Base-by-base conservation (phyloP, 2,888 invertebrate species). In the Drosophila barbarae region DNA sequence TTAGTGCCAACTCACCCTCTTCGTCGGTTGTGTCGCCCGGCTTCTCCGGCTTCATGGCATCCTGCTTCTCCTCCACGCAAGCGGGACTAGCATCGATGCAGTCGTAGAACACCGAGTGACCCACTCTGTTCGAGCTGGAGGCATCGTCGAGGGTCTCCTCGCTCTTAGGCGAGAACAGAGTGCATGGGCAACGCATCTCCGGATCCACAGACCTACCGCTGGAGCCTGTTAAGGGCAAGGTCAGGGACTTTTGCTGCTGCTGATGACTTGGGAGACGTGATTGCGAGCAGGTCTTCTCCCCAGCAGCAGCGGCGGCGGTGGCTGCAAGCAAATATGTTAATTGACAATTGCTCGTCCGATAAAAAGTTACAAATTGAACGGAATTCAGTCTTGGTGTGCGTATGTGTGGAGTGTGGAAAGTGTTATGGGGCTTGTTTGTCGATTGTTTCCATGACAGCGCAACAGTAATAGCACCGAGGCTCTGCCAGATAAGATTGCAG, bases 11-110 rank as follows among this genome's bases (percentile, higher is more conserved):
- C 84, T 86, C 88, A 93, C 93, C 93, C 91, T 94, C 94, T 84
- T 95, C 95, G 55, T 93, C 93, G 69, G 93, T 94, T 69, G 93
- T 94, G 81, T 94, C 93, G 39, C 90, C 91, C 18, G 46, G 46
- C 8, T 87, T 88, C 71, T 92, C 93, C 1, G 94, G 93, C 87
- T 95, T 95, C 94, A 94, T 95, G 69, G 92, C 91, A 86, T 95
- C 95, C 76, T 94, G 94, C 84, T 95, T 95, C 88, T 95, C 95
- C 53, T 86, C 87, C 30, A 87, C 65, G 52, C 87, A 85, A 2
- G 78, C 85, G 30, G 89, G 88, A 74, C 89, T 89, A 12, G 86
- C 84, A 78, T 90, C 89, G 30, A 88, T 85, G 66, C 89, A 89
- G 73, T 90, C 90, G 69, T 90, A 90, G 71, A 90, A 90, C 4